Evolutionary conservation across 2,797 vertebrate genomes (phyloP).

Genomic region (Malurus splendens): DNA sequence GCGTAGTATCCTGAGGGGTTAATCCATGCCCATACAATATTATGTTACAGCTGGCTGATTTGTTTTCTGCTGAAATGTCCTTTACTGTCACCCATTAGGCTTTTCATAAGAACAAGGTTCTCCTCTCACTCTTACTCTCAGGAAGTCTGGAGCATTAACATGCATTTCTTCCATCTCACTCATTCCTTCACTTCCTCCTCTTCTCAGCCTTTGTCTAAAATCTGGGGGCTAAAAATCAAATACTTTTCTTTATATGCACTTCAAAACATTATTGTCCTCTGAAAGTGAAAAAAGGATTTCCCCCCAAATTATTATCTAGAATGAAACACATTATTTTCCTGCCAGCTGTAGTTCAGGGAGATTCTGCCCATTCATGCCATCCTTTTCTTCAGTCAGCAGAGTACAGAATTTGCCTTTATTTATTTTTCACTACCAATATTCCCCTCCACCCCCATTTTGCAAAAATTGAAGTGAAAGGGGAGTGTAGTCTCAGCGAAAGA

Average conservation of each 20-base stretch:
- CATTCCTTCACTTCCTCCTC: neutral
- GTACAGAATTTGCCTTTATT: neutral
- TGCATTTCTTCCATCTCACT: neutral
- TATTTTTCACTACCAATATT: neutral
- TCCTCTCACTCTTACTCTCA: neutral
- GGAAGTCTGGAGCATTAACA: neutral
- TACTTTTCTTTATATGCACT: neutral
- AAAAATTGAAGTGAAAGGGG: neutral
- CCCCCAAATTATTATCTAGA: neutral
- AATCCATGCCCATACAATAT: neutral
- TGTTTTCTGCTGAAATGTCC: neutral
- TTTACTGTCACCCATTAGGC: neutral
- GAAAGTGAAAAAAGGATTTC: rapidly evolving
- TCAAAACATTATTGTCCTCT: neutral
- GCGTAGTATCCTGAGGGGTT: neutral
- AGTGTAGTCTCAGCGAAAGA: neutral
- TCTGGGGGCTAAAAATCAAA: neutral
- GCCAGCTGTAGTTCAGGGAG: neutral
- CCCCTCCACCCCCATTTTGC: neutral
- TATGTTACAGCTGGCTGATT: neutral
- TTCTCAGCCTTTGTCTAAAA: neutral
- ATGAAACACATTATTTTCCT: neutral
- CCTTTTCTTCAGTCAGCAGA: neutral
- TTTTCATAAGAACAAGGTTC: neutral
- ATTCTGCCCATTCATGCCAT: neutral